Evolutionary conservation across 1,140 invertebrate species (phyloP), one percentile per base, ranked within the genome.

Genomic region (Drosophila elegans): DNA sequence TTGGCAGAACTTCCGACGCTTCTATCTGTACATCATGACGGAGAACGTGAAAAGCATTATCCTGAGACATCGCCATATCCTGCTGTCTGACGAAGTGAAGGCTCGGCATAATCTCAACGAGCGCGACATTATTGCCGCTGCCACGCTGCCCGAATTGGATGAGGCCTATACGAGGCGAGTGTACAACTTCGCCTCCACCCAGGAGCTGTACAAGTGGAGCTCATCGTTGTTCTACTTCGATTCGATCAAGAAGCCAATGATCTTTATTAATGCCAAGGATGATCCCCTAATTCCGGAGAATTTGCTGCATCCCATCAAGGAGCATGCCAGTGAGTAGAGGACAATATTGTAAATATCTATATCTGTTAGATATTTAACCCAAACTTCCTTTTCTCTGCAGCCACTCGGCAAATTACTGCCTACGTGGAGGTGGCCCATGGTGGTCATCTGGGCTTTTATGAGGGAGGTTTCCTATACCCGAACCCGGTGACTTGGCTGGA

Each of bases 1-100:
- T 80, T 98, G 97, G 97, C 95, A 97, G 82, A 97, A 97, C 84
- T 96, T 98, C 90, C 94, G 97, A 4, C 95, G 97, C 1, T 95
- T 97, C 76, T 98, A 98, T 91, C 93, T 98, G n/a, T 98, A 97
- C 89, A 95, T 97, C 39, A 98, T 98, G 96, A 98, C 97, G 1
- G 97, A 97, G 91, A 97, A 97, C 88, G 95, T 98, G 80, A 97
- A 97, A 62, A 95, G 95, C 78, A 95, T 98, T 41, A 96, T 98
- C 62, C 93, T 97, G 2, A 94, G 95, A 36, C 96, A 98, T 92
- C 95, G 96, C 69, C 94, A 95, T 68, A 94, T 95, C 41, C 93
- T 98, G 46, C 93, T 98, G 10, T 95, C 94, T 13, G 95, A 96
- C 11, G 96, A 98, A 45, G 94, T 96, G 4, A 96, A 96, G 91